Conservation (phyloP, 2,888 invertebrate genomes). For the Brachypalpus laphriformis region DNA sequence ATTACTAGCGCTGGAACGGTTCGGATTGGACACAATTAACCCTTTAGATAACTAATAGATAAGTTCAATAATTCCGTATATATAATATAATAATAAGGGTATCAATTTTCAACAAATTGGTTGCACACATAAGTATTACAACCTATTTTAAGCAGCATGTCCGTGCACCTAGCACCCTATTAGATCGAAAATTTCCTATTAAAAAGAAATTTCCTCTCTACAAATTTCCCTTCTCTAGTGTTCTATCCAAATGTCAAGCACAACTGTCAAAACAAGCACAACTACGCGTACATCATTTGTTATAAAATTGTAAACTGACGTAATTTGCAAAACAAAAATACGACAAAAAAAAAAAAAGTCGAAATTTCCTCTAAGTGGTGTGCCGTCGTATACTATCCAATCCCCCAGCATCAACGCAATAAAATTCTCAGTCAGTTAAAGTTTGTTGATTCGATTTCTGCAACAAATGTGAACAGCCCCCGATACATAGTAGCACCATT, state of each 20-base stretch:
- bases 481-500: not conserved
- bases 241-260: not conserved
- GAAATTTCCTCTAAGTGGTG: conserved; percentile 17
- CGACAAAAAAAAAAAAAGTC: conserved; percentile 18
- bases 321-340: conserved; percentile 72
- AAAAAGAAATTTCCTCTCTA: not conserved
- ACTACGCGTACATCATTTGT: conserved; percentile 63
- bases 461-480: conserved; percentile 11
- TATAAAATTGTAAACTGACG: conserved; percentile 71
- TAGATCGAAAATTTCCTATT: not conserved
- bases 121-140: too few species aligned
- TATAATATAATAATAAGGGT: too few species aligned
- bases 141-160: too few species aligned
- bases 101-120: too few species aligned
- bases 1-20: too few species aligned
- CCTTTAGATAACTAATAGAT: too few species aligned
- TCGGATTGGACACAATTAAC: too few species aligned
- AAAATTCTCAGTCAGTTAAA: conserved; percentile 6
- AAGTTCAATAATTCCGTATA: too few species aligned
- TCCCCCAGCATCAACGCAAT: not conserved
- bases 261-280: conserved; percentile 46
- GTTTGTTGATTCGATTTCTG: conserved; percentile 29
- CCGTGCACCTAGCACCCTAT: too few species aligned
- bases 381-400: conserved; percentile 14
- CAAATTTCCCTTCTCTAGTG: conserved; percentile 13